Evolutionary conservation across 2,797 vertebrate genomes (phyloP), one percentile per base, ranked within the genome.

Genomic region (Notoglanidium macrostoma): DNA sequence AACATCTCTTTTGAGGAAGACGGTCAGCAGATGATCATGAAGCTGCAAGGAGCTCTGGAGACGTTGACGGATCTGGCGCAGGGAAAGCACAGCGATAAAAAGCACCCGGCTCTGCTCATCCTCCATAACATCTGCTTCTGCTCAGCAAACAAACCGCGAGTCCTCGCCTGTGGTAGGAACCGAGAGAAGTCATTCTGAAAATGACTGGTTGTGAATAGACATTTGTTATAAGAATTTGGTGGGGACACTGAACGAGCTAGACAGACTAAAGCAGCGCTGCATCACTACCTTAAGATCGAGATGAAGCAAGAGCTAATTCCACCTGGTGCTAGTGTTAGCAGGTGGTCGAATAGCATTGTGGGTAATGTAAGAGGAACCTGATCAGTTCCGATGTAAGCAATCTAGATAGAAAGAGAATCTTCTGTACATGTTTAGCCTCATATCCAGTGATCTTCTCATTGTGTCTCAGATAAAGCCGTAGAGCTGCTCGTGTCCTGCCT

Each of bases 41-140:
- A 96, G 92, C 94, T 97, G 67, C 95, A 95, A 2, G 98, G 97
- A 0, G 94, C 94, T 86, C 92, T 99, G 93, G 98, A 99, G 70
- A 92, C 97, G 88, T 95, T 99, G 1, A 90, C 95, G 0, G 97
- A 97, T 92, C 93, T 99, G 94, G 96, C 97, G 57, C 93, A 92
- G 54, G 95, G 92, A 81, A 96, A 95, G 67, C 95, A 93, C 14
- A 95, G 90, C 78, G 92, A 54, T 85, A 92, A 81, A 85, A 93
- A 93, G 15, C 85, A 92, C 3, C 59, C 93, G 26, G 94, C 95
- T 0, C 94, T 99, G 86, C 96, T 98, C 86, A 94, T 97, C 92
- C 94, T 99, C 26, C 98, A 99, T 93, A 99, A 99, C 84, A 90
- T 98, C 68, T 99, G 98, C 95, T 99, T 99, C 94, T 97, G 95